Conservation (phyloP, 2,113 vertebrate species). For the Calyptommatus sinebrachiatus region DNA sequence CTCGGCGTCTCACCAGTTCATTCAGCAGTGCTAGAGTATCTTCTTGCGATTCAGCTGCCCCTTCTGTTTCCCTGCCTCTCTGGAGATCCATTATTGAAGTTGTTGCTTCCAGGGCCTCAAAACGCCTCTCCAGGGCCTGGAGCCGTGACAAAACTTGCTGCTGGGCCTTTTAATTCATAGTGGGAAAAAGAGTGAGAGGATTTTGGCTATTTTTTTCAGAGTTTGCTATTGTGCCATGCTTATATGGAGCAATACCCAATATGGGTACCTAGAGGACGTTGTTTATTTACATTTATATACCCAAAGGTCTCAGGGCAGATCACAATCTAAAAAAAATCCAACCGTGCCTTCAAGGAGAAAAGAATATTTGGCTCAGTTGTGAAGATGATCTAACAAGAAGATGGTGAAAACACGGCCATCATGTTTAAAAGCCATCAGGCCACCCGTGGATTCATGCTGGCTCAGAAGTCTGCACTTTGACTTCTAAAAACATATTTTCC, state of each 20-base stretch:
- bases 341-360: too few species aligned
- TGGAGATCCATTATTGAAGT: slow-evolving; percentile 52
- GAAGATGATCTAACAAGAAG: too few species aligned
- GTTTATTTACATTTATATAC: too few species aligned
- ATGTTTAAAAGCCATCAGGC: too few species aligned
- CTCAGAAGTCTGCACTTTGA: background rate
- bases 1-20: slow-evolving; percentile 65
- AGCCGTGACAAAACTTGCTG: slow-evolving; percentile 65
- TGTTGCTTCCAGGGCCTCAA: slow-evolving; percentile 60
- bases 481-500: background rate
- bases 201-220: background rate
- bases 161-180: slow-evolving; percentile 47
- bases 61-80: background rate
- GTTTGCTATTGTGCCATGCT: background rate
- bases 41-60: slow-evolving; percentile 29
- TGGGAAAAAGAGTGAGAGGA: fast-evolving
- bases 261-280: too few species aligned
- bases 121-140: slow-evolving; percentile 71
- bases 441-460: background rate
- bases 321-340: too few species aligned
- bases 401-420: too few species aligned
- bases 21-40: slow-evolving; percentile 61
- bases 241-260: too few species aligned
- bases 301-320: too few species aligned
- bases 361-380: too few species aligned